A percentile compares a stretch with the other conserved stretches of the same genome.
These are phyloP conservation scores for Drosophila trapezifrons DNA, from an alignment of 1,140 invertebrate genomes.

Conservation along the genomic window DNA sequence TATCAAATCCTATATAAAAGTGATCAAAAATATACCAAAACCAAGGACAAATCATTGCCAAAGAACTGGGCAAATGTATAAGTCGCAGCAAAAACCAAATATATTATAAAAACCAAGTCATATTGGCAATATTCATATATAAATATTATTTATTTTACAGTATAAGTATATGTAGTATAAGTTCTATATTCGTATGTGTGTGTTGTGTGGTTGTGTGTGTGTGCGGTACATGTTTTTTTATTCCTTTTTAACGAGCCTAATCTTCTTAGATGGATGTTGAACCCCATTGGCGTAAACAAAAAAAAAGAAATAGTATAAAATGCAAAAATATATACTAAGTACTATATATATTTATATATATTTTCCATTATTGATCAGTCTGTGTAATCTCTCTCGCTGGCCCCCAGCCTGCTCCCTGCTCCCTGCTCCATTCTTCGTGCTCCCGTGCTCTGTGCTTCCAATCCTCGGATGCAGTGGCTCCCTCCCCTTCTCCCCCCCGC, in stretches of 20 bases:
- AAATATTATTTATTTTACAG: slow-evolving; percentile 60
- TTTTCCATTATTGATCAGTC: slow-evolving; percentile 69
- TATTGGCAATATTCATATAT: slow-evolving; percentile 59
- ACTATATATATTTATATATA: slow-evolving; percentile 26
- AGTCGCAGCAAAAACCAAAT: not conserved
- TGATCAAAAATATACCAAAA: not conserved
- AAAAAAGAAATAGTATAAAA: slow-evolving; percentile 54
- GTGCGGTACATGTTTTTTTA: slow-evolving; percentile 40
- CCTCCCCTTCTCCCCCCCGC: not conserved
- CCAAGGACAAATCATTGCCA: slow-evolving; percentile 13
- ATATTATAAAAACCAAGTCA: slow-evolving; percentile 48
- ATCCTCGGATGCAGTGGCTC: slow-evolving; percentile 40
- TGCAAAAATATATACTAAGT: slow-evolving; percentile 30
- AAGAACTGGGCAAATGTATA: slow-evolving; percentile 1
- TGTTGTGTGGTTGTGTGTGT: slow-evolving; percentile 25
- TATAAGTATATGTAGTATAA: slow-evolving; percentile 30
- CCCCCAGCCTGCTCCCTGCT: slow-evolving; percentile 10
- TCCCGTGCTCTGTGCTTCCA: slow-evolving; percentile 12
- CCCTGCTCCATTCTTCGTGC: slow-evolving; percentile 1
- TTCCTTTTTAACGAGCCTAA: slow-evolving; percentile 52
- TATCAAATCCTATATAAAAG: not conserved
- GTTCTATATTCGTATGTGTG: slow-evolving; percentile 19
- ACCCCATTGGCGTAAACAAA: slow-evolving; percentile 75
- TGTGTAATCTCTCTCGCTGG: slow-evolving; percentile 71
- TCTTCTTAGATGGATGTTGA: slow-evolving; percentile 78